Conservation (phyloP, 2,113 vertebrate genomes). For the Brachyhypopomus occidentalis region DNA sequence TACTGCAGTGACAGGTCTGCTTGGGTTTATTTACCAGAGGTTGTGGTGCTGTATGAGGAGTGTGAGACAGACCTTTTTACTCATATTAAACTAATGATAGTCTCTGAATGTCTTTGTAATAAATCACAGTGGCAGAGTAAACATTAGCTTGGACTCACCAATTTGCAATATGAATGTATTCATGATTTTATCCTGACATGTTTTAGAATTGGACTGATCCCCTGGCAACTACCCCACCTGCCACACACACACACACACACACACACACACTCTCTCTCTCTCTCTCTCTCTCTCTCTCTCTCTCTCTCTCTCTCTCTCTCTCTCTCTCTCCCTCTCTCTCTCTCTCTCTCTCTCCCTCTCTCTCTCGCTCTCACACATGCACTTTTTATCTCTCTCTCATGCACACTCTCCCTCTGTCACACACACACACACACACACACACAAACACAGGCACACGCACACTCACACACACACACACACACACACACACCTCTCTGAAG, state of each 20-base stretch:
- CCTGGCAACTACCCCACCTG: constrained; percentile 54
- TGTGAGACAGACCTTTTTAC: constrained; percentile 52
- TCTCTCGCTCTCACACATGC: constrained; percentile 51
- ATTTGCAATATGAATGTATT: constrained; percentile 75
- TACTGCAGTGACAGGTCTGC: constrained; percentile 58
- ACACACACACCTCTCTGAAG: constrained; percentile 58
- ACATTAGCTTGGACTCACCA: constrained; percentile 69
- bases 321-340: constrained; percentile 61
- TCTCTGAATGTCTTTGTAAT: constrained; percentile 67
- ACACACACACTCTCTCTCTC: neutral
- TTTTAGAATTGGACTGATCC: constrained; percentile 76
- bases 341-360: constrained; percentile 23
- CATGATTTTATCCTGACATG: constrained; percentile 81
- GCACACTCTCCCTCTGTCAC: constrained; percentile 61
- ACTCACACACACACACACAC: constrained; percentile 29
- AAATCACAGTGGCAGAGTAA: constrained; percentile 70
- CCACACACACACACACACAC: constrained; percentile 35
- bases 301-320: too few relatives aligned
- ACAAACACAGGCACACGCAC: constrained; percentile 32
- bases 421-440: constrained; percentile 21
- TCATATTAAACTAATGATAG: constrained; percentile 69
- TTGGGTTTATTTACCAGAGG: constrained; percentile 68
- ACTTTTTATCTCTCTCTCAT: too few relatives aligned
- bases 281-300: constrained; percentile 55
- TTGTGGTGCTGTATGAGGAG: constrained; percentile 61